These are phyloP conservation scores for Dromius quadrimaculatus DNA, from an alignment of 2,888 invertebrate genomes.

Conservation along the genomic window DNA sequence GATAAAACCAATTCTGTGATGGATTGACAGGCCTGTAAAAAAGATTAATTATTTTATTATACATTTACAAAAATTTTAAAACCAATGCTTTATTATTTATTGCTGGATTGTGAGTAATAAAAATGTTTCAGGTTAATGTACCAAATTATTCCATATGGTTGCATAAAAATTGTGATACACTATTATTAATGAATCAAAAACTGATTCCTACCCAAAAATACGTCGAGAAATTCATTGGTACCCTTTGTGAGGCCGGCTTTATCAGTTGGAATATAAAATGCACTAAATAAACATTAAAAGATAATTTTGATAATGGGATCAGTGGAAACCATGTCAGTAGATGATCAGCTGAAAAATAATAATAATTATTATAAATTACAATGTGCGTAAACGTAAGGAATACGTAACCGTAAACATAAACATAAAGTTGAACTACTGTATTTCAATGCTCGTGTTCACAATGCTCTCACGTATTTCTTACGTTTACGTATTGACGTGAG, in stretches of 20 bases:
- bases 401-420: too few species aligned
- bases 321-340: slow-evolving; percentile 68
- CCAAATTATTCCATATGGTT: too few species aligned
- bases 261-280: slow-evolving; percentile 70
- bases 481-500: too few species aligned
- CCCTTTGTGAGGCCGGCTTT: slow-evolving; percentile 67
- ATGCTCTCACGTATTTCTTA: too few species aligned
- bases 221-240: slow-evolving; percentile 64
- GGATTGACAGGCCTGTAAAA: slow-evolving; percentile 56
- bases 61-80: neutral
- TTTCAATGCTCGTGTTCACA: too few species aligned
- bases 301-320: slow-evolving; percentile 71
- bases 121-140: too few species aligned
- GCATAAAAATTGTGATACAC: too few species aligned
- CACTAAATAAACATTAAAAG: slow-evolving; percentile 72
- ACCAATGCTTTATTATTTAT: too few species aligned
- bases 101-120: too few species aligned
- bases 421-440: too few species aligned
- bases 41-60: neutral
- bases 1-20: slow-evolving; percentile 68
- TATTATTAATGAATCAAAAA: too few species aligned
- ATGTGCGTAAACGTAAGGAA: neutral
- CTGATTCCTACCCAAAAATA: slow-evolving; percentile 63
- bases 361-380: too few species aligned
- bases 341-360: slow-evolving; percentile 1